A percentile compares a stretch with the other conserved stretches of the same genome.
Conservation (phyloP, 2,888 invertebrate genomes). For the Euspilapteryx auroguttella region DNA sequence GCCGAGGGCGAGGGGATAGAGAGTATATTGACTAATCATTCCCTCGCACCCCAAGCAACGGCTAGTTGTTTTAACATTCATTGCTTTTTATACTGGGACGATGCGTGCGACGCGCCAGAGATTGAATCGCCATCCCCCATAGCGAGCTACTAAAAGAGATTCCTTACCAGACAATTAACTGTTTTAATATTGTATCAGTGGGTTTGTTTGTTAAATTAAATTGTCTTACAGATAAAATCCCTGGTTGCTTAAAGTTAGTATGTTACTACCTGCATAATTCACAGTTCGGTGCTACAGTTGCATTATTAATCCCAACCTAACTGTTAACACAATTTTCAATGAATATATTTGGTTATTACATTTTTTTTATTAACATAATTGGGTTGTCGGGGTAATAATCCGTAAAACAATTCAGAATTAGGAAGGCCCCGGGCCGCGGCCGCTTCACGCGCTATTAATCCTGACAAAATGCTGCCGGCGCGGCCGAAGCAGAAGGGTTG, state of each 20-base stretch:
- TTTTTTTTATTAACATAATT: constrained; percentile 47
- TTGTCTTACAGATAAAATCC: no score
- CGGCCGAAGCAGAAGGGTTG: no score
- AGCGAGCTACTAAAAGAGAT: constrained; percentile 27
- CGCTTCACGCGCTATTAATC: constrained; percentile 51
- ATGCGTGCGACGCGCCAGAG: constrained; percentile 17
- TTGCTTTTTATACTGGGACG: constrained; percentile 31
- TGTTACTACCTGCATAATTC: no score
- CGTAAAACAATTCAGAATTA: constrained; percentile 40
- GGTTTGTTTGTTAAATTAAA: no score
- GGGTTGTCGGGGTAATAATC: constrained; percentile 54
- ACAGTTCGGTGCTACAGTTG: no score
- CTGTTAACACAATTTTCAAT: no score
- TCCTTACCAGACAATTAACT: constrained; percentile 14
- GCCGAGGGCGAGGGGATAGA: constrained; percentile 27
- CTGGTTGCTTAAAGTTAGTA: no score
- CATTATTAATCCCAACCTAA: no score
- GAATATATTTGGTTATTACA: no score
- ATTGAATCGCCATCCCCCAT: constrained; percentile 44
- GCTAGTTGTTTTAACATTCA: constrained; percentile 58
- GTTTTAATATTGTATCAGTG: constrained; percentile 12
- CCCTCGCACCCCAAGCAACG: constrained; percentile 49
- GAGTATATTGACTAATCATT: constrained; percentile 59
- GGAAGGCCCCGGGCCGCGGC: constrained; percentile 24
- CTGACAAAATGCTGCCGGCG: constrained; percentile 48